Base-by-base conservation (phyloP, 1,140 invertebrate species). In the Parasteatoda tepidariorum region DNA sequence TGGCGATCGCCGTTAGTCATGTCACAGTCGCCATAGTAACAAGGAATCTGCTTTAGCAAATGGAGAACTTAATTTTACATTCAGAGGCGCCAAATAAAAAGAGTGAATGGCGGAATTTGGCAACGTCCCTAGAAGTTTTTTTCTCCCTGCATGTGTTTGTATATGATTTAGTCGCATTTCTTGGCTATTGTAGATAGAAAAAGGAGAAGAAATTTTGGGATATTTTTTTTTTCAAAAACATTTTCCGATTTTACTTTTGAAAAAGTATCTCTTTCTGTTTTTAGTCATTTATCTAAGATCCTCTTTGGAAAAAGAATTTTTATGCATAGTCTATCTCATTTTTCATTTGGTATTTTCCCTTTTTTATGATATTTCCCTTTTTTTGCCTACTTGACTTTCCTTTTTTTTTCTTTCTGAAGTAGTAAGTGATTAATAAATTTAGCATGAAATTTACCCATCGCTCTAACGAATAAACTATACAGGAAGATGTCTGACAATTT, bases 41-140 rank as follows among this genome's bases (percentile, higher is more conserved):
- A 24, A 59, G 22, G 57, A 59, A 59, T 18, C 61, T 11, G 26
- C 26, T 64, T 64, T 64, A 30, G 61, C 28, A 64, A 64, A 64
- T 64, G 61, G 61, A 64, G 61, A 33, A 64, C 61, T 64, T 64
- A 64, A 64, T 64, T 64, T 64, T 64, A 64, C 61, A 64, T 64
- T 64, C 61, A 64, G 30, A n/a, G 61, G 61, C 61, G 61, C 61
- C 61, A 30, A 30, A 64, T 30, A 26, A 64, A 64, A 31, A 30
- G n/a, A 11, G 26, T 5, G 61, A 30, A 33, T 48, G 18, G 38
- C 38, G 38, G 38, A 4, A 48, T 48, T 48, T 48, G 38, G 38
- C 38, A 48, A 48, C 38, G 38, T 18, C 1, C 18, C 38, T 18
- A 9, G 38, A 18, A 9, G 9, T 48, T 48, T 41, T 41, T 41